These are phyloP conservation scores for Pogonognathellus flavescens DNA, from an alignment of 1,140 invertebrate species.

Conservation along the genomic window DNA sequence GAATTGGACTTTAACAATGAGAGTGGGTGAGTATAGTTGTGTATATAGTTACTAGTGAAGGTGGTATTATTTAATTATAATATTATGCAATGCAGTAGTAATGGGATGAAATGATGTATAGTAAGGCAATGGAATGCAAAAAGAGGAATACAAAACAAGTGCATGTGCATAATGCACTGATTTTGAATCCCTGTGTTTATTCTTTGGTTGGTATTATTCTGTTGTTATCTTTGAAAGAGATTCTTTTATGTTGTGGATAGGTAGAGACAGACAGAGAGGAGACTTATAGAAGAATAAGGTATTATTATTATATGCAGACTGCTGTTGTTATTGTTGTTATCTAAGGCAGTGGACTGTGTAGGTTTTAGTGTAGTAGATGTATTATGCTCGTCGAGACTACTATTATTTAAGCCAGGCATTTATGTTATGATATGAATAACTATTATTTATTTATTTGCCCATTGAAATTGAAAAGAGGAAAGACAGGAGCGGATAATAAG, in stretches of 20 bases:
- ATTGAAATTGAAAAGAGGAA: neutral
- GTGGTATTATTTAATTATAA: neutral
- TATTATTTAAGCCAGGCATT: slow-evolving; percentile 4
- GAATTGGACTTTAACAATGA: slow-evolving; percentile 24
- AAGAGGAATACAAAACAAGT: slow-evolving; percentile 13
- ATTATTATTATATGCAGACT: slow-evolving; percentile 1
- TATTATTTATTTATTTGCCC: slow-evolving; percentile 34
- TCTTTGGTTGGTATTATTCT: neutral
- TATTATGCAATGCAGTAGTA: slow-evolving; percentile 11
- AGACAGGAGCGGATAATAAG: neutral
- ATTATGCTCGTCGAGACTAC: neutral
- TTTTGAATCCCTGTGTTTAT: slow-evolving; percentile 8
- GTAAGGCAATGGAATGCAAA: neutral
- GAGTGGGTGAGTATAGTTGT: slow-evolving; percentile 10
- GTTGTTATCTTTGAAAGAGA: neutral
- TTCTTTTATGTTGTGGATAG: slow-evolving; percentile 7
- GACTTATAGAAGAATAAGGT: neutral
- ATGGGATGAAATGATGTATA: neutral
- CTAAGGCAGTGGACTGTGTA: neutral
- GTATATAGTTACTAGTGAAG: neutral
- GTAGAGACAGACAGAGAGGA: neutral
- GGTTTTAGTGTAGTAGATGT: too few species aligned
- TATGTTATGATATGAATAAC: slow-evolving; percentile 21
- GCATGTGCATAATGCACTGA: slow-evolving; percentile 47
- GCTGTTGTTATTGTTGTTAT: neutral